Evolutionary conservation across 2,113 vertebrate species (phyloP), one percentile per base, ranked within the genome.

Genomic region (Martes martes): DNA sequence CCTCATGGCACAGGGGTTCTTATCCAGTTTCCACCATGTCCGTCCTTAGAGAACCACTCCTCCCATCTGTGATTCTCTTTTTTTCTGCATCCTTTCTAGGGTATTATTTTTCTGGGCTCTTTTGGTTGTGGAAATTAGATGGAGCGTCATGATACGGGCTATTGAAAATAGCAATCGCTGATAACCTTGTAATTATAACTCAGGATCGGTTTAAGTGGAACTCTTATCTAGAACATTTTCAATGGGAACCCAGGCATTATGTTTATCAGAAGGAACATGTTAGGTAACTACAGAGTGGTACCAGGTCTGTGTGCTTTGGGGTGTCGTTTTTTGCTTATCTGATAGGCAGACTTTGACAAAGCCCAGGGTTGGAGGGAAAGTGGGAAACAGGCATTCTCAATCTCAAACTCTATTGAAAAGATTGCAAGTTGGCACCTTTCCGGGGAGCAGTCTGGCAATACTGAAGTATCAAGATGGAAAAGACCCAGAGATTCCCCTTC

Each of bases 171-270:
- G 67, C 47, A 57, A 39, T 71, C 31, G 13, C 45, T 73, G 52
- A 78, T 79, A 95, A 81, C 80, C 50, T 85, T 47, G 24, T 69
- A 13, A 83, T 81, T 78, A 45, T 89, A 88, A 80, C 21, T 57
- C 69, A 69, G 55, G 92, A 55, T 74, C 23, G 11, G 47, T 89
- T 23, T 67, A 65, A 65, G 39, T 59, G 90, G 2, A 57, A 71
- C 86, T 92, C 71, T 84, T 69, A 33, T 52, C 63, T 55, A 47
- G 63, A 92, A 89, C 88, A 92, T 80, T 94, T 89, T 79, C 36
- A 92, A 1, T 52, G 83, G 87, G 78, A 94, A 57, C 55, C 4
- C 28, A 59, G 47, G 11, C 45, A 33, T 89, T 80, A 73, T 15
- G 79, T 57, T 96, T 80, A 67, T 74, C 79, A 59, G n/a, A 63